These are phyloP conservation scores for Nymphalis polychloros DNA, from an alignment of 2,888 invertebrate genomes.

Conservation along the genomic window DNA sequence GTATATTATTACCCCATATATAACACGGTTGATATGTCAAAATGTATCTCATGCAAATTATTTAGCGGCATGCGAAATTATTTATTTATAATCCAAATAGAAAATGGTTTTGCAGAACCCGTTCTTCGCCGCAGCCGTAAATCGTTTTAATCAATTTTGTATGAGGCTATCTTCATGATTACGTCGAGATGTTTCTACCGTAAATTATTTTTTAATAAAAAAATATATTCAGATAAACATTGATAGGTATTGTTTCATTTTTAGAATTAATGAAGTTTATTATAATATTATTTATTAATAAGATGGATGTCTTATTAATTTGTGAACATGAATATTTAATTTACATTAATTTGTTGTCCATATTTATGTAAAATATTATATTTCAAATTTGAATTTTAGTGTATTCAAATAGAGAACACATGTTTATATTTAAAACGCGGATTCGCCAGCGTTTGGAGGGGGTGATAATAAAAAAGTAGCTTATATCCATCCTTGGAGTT, in stretches of 20 bases:
- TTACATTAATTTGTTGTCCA: no score
- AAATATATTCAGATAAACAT: background rate
- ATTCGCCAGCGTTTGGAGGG: background rate
- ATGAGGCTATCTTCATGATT: slow-evolving; percentile 36
- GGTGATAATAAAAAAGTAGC: no score
- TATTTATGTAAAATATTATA: no score
- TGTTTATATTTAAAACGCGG: no score
- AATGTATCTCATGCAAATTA: background rate
- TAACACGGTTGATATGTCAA: background rate
- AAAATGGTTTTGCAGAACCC: slow-evolving; percentile 23
- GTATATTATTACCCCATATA: no score
- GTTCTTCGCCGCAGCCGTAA: slow-evolving; percentile 27
- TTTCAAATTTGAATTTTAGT: no score
- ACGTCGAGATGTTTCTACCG: slow-evolving; percentile 22
- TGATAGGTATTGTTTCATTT: background rate
- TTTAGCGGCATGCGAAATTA: slow-evolving; percentile 13
- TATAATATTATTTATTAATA: background rate
- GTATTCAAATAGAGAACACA: no score
- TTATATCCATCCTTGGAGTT: no score
- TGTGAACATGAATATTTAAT: no score
- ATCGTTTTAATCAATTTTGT: slow-evolving; percentile 36
- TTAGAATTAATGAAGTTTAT: background rate
- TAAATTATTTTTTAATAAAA: slow-evolving; percentile 25
- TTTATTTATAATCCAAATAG: slow-evolving; percentile 20
- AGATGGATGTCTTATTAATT: no score